phyloP scores from a whole-genome alignment of 1,140 invertebrate genomes.

The Papilio glaucus region DNA sequence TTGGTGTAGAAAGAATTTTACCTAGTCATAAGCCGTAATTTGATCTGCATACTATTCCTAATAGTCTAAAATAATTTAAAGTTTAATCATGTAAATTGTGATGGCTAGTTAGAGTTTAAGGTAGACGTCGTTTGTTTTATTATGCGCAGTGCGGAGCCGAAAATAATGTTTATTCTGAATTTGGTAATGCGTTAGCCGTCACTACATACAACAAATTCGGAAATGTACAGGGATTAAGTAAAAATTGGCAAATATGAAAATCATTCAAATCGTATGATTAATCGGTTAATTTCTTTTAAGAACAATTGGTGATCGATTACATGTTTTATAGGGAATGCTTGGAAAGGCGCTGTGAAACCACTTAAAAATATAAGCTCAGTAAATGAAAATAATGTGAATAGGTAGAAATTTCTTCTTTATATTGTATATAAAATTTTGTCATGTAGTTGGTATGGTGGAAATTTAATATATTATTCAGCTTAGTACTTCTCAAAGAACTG shows the following conservation, averaged over 20 bases:
- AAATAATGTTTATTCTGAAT: slow-evolving; percentile 45
- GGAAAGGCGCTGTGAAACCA: slow-evolving; percentile 71
- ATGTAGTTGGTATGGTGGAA: slow-evolving; percentile 68
- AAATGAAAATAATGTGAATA: slow-evolving; percentile 71
- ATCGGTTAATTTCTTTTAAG: slow-evolving; percentile 50
- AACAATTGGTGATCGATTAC: slow-evolving; percentile 45
- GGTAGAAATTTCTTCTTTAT: slow-evolving; percentile 65
- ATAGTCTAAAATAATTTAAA: slow-evolving; percentile 69
- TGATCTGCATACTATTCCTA: slow-evolving; percentile 73
- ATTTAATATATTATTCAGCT: slow-evolving; percentile 79
- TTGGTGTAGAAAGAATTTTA: slow-evolving; percentile 73
- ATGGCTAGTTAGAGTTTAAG: slow-evolving; percentile 63
- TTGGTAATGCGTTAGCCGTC: slow-evolving; percentile 55
- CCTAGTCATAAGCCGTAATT: slow-evolving; percentile 81
- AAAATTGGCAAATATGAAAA: slow-evolving; percentile 60
- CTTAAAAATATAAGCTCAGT: slow-evolving; percentile 70
- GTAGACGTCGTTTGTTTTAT: slow-evolving; percentile 56
- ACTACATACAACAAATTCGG: slow-evolving; percentile 77
- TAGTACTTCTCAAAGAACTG: slow-evolving; percentile 76
- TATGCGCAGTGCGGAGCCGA: slow-evolving; percentile 41
- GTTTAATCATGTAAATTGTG: slow-evolving; percentile 70
- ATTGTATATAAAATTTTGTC: slow-evolving; percentile 76
- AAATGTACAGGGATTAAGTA: slow-evolving; percentile 80
- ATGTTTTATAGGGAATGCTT: slow-evolving; percentile 62
- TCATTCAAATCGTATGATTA: slow-evolving; percentile 50